Conservation (phyloP, 2,888 invertebrate genomes). For the Halictus ligatus region DNA sequence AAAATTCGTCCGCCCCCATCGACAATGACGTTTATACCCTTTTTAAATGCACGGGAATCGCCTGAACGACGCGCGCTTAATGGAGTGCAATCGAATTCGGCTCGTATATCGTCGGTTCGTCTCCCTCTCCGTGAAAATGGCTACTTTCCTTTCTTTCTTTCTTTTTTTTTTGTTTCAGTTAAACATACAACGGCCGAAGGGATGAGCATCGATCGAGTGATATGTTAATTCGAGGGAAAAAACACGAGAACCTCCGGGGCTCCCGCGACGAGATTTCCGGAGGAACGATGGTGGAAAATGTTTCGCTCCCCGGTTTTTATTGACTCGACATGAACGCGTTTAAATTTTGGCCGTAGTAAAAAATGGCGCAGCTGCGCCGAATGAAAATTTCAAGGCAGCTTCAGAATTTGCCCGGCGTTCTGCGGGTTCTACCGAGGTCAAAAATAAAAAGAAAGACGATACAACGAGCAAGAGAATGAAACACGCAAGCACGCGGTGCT, state of each 20-base stretch:
- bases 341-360: slow-evolving; percentile 45
- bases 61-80: slow-evolving; percentile 40
- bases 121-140: background rate
- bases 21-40: slow-evolving; percentile 54
- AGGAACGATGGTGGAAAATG: slow-evolving; percentile 4
- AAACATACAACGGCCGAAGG: background rate
- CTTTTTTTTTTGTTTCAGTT: background rate
- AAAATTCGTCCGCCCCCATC: slow-evolving; percentile 36
- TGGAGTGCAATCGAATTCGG: slow-evolving; percentile 49
- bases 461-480: slow-evolving; percentile 21
- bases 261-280: slow-evolving; percentile 39
- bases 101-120: slow-evolving; percentile 19
- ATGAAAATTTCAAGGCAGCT: slow-evolving; percentile 52
- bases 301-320: slow-evolving; percentile 16
- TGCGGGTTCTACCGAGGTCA: background rate
- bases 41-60: slow-evolving; percentile 38
- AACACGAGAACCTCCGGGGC: background rate
- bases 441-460: background rate
- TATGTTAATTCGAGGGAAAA: slow-evolving; percentile 46
- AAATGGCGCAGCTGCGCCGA: slow-evolving; percentile 49
- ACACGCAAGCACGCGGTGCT: slow-evolving; percentile 22
- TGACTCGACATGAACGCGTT: slow-evolving; percentile 37
- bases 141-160: background rate
- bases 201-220: slow-evolving; percentile 32
- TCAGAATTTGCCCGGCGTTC: slow-evolving; percentile 39